A percentile compares a stretch with the other conserved stretches of the same genome.
Conservation (phyloP, 2,797 vertebrate genomes). For the Danio aesculapii region DNA sequence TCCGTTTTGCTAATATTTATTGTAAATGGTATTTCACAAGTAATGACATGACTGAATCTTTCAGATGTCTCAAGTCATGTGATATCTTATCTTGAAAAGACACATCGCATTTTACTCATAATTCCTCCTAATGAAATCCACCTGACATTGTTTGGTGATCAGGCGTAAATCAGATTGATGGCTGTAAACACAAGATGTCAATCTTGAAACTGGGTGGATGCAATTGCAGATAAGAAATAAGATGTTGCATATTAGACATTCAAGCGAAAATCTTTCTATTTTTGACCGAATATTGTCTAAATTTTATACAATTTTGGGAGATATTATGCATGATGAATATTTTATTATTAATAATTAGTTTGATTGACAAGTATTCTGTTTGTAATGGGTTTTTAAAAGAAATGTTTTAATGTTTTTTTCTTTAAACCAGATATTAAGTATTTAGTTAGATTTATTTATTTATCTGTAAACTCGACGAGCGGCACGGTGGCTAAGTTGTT, state of each 20-base stretch:
- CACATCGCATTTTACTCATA: neutral
- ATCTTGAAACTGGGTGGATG: neutral
- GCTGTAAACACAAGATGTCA: neutral
- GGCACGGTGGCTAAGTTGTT: no score
- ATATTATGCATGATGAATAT: no score
- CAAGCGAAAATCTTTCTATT: neutral
- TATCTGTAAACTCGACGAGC: no score
- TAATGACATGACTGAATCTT: neutral
- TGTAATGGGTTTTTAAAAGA: no score
- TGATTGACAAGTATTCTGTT: no score
- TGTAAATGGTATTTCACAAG: neutral
- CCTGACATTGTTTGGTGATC: neutral
- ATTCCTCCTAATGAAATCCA: neutral
- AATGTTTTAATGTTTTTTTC: no score
- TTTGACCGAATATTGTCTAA: neutral
- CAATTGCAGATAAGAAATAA: neutral
- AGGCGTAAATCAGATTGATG: neutral
- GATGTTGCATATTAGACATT: neutral
- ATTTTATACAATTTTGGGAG: no score
- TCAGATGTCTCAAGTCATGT: neutral
- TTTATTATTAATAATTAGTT: no score
- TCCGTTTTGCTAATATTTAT: neutral
- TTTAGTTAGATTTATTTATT: no score
- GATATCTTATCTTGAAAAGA: neutral
- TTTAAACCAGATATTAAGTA: no score